A percentile compares a stretch with the other conserved stretches of the same genome.
These are phyloP conservation scores for Danio albolineatus DNA, from an alignment of 2,797 vertebrate genomes.

Conservation along the genomic window DNA sequence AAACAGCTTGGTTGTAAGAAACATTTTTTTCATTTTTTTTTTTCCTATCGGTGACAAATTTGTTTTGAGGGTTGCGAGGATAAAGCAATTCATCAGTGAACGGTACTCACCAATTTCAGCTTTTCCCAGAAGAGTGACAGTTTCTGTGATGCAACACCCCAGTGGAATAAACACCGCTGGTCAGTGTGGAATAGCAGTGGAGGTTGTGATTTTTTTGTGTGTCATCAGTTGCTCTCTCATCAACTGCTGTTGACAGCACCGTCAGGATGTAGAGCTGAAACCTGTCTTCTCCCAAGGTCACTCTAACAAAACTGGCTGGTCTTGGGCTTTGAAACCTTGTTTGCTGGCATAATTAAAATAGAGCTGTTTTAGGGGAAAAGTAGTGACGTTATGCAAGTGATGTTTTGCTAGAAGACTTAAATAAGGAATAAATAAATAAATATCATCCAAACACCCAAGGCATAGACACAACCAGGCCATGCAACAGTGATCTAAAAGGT, in stretches of 20 bases:
- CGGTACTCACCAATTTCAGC: slow-evolving; percentile 38
- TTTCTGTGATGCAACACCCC: slow-evolving; percentile 34
- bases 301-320: slow-evolving; percentile 27
- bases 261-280: slow-evolving; percentile 63
- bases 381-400: too few relatives aligned
- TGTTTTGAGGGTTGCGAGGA: slow-evolving; percentile 48
- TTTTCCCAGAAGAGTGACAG: slow-evolving; percentile 49
- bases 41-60: slow-evolving; percentile 26
- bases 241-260: slow-evolving; percentile 72
- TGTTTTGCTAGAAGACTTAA: too few relatives aligned
- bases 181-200: slow-evolving; percentile 17
- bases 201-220: slow-evolving; percentile 35
- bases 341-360: slow-evolving; percentile 15
- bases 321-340: slow-evolving; percentile 1
- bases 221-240: slow-evolving; percentile 72
- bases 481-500: too few relatives aligned
- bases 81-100: slow-evolving; percentile 57
- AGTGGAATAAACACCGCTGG: slow-evolving; percentile 34
- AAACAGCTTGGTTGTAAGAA: slow-evolving; percentile 24
- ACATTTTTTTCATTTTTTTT: background rate
- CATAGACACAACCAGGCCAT: too few relatives aligned
- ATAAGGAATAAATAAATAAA: too few relatives aligned
- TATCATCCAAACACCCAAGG: too few relatives aligned
- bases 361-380: background rate
- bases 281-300: slow-evolving; percentile 47